These are phyloP conservation scores for Ardeotis arabs DNA, from an alignment of 2,113 vertebrate species.

Conservation along the genomic window DNA sequence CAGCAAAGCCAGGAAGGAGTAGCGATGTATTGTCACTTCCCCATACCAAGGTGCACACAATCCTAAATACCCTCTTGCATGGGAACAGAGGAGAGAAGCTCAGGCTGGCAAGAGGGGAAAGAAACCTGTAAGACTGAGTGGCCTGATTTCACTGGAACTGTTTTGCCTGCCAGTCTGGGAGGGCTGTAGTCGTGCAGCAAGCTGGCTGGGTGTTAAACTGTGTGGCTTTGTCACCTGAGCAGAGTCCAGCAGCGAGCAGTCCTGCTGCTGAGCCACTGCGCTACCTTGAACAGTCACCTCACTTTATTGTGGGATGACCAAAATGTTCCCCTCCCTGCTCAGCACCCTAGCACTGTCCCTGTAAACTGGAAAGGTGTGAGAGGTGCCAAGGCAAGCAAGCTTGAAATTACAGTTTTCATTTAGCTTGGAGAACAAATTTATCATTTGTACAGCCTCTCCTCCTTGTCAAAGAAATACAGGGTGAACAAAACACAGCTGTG, in stretches of 20 bases:
- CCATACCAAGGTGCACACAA: background rate
- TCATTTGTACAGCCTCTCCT: background rate
- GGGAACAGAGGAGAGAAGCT: background rate
- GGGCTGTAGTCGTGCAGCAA: background rate
- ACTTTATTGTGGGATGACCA: background rate
- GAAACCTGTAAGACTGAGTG: background rate
- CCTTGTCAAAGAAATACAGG: background rate
- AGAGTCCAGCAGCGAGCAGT: background rate
- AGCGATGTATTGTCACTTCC: background rate
- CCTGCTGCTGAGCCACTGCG: background rate
- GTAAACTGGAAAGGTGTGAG: background rate
- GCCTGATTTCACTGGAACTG: background rate
- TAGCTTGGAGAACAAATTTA: background rate
- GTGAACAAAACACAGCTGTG: constrained; percentile 20
- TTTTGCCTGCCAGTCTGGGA: background rate
- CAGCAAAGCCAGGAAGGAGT: background rate
- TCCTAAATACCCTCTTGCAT: background rate
- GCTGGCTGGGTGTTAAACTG: background rate
- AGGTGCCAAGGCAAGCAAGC: background rate
- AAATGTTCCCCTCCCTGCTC: background rate
- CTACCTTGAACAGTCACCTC: background rate
- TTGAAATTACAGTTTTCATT: constrained; percentile 19
- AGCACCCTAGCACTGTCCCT: background rate
- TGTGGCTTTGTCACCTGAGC: background rate
- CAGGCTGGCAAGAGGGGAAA: background rate